phyloP scores from a whole-genome alignment of 1,140 invertebrate genomes.

The Pogonognathellus flavescens region DNA sequence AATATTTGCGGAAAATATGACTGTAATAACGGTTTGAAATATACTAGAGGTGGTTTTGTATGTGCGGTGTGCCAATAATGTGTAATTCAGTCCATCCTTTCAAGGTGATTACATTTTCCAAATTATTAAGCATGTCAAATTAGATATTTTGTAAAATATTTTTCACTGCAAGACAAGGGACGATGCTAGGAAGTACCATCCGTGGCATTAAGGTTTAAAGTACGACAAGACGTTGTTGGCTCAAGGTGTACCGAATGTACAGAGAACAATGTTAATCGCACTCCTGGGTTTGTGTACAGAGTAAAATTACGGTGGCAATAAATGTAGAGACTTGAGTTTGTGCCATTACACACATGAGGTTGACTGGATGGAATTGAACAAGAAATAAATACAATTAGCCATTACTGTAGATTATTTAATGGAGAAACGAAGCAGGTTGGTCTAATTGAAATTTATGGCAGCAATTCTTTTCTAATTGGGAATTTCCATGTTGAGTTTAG shows the following conservation, averaged over 20 bases:
- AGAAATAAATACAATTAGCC: conserved; percentile 35
- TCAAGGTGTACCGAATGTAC: not conserved
- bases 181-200: not conserved
- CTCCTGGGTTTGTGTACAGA: conserved; percentile 2
- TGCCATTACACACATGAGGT: not conserved
- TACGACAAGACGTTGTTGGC: not conserved
- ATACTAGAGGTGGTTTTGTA: too few species aligned
- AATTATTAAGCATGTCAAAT: too few species aligned
- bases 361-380: not conserved
- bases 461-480: conserved; percentile 47
- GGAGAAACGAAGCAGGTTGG: conserved; percentile 35
- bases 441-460: conserved; percentile 40
- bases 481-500: conserved; percentile 28
- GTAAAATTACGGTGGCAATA: conserved; percentile 10
- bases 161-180: too few species aligned
- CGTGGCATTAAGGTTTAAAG: not conserved
- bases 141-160: too few species aligned
- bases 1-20: too few species aligned
- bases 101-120: too few species aligned
- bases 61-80: too few species aligned
- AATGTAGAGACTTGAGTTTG: not conserved
- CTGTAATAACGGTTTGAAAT: too few species aligned
- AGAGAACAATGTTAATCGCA: conserved; percentile 6
- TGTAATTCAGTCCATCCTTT: too few species aligned
- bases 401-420: conserved; percentile 35